Evolutionary conservation across 2,888 invertebrate species (phyloP), one percentile per base, ranked within the genome.

Genomic region (Pteria penguin): DNA sequence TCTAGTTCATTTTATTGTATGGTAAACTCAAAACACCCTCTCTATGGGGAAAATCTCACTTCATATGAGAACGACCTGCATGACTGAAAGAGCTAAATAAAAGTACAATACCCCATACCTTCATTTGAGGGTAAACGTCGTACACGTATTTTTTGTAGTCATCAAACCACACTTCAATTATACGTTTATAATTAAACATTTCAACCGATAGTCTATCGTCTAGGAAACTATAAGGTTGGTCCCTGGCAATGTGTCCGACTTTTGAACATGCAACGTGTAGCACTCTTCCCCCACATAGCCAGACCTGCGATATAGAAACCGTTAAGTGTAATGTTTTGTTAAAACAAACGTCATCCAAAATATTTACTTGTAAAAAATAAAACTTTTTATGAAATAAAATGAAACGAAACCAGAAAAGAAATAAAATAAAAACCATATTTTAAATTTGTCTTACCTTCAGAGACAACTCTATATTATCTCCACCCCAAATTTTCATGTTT

Each of bases 201-300:
- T 87, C 88, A 2, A 87, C 85, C 14, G 77, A 72, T 14, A 55
- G 27, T 8, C 88, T 72, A 8, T 88, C 88, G 11, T 82, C 81
- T 11, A 88, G 87, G 66, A 90, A 90, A 22, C 73, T 67, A 76
- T 90, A 90, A 0, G 90, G 88, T 75, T 89, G 89, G 18, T 81
- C 69, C 5, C 90, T 79, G 68, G 88, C 88, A 33, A 90, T 88
- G 69, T 90, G 90, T 4, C 89, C 90, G 24, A 90, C 81, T 67
- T 85, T 85, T 4, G 90, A 90, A 72, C 90, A 90, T 0, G 87
- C 84, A n/a, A 86, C 80, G 69, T 89, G 89, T 4, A 89, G 71
- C 14, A 90, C 67, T 31, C 83, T 81, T 2, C 90, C 90, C 5
- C 90, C 90, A 78, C 90, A 90, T 78, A 87, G 70, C 89, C 90